Conservation (phyloP, 2,888 invertebrate genomes). For the Acleris holmiana region DNA sequence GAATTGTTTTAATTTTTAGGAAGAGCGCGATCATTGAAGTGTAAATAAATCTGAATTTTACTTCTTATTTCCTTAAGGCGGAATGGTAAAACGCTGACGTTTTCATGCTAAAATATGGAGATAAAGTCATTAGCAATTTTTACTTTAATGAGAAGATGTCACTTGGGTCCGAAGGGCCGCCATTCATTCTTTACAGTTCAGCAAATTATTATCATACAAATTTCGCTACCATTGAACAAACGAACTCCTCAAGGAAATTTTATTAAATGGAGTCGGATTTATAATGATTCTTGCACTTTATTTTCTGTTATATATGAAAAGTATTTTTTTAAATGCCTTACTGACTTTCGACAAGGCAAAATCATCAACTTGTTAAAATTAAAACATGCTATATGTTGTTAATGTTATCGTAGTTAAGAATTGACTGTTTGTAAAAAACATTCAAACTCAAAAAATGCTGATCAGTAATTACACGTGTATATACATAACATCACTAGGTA, state of each 20-base stretch:
- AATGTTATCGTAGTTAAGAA: too few relatives aligned
- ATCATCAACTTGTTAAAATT: too few relatives aligned
- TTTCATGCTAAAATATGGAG: constrained; percentile 81
- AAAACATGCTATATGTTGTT: too few relatives aligned
- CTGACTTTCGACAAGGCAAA: too few relatives aligned
- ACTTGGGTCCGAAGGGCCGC: constrained; percentile 54
- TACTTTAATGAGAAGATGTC: constrained; percentile 76
- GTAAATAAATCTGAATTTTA: constrained; percentile 22
- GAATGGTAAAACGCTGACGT: constrained; percentile 70
- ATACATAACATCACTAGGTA: too few relatives aligned
- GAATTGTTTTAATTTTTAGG: constrained; percentile 46
- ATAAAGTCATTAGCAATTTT: constrained; percentile 80
- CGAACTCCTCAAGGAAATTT: constrained; percentile 45
- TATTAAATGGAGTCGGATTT: constrained; percentile 42
- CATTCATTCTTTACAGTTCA: constrained; percentile 63
- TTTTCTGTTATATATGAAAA: too few relatives aligned
- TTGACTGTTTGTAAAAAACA: too few relatives aligned
- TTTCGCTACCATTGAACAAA: constrained; percentile 46
- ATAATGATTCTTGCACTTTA: too few relatives aligned
- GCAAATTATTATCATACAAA: constrained; percentile 65
- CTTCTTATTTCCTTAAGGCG: constrained; percentile 58
- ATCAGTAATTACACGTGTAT: too few relatives aligned
- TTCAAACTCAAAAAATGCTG: too few relatives aligned
- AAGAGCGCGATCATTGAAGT: background rate
- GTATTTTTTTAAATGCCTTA: too few relatives aligned